Evolutionary conservation across 2,797 vertebrate species (phyloP).

Genomic region (Gallinago stenura): DNA sequence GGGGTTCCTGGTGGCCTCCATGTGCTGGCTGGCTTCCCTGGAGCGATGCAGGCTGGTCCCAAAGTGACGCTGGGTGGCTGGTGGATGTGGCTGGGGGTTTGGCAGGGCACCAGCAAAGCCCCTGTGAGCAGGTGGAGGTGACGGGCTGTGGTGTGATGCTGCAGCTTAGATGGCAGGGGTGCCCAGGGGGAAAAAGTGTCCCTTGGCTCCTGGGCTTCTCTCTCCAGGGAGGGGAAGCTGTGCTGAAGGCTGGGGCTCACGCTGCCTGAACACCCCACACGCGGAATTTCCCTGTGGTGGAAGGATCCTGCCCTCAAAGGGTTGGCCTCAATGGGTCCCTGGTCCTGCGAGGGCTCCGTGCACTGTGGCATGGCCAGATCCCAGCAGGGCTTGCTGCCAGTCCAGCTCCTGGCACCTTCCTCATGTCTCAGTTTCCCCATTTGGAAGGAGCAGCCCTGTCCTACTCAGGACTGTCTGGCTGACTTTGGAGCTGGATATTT

Average conservation of each 20-base stretch:
- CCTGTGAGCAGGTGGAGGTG: neutral
- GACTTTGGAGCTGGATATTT: neutral
- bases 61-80: neutral
- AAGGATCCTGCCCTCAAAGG: neutral
- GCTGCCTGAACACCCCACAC: fast-evolving
- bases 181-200: no score
- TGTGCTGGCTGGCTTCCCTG: neutral
- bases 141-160: neutral
- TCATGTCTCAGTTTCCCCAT: neutral
- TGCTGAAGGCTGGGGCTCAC: neutral
- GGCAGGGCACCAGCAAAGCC: neutral
- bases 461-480: neutral
- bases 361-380: fast-evolving
- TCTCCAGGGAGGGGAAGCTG: fast-evolving
- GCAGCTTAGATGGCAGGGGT: neutral
- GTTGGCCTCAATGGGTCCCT: fast-evolving
- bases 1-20: neutral
- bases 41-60: neutral
- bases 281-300: neutral
- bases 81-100: neutral
- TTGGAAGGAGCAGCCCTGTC: neutral
- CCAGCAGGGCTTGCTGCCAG: neutral
- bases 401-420: neutral
- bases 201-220: neutral
- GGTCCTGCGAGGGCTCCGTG: neutral